phyloP scores from a whole-genome alignment of 2,888 invertebrate genomes.

The Anodontia alba region DNA sequence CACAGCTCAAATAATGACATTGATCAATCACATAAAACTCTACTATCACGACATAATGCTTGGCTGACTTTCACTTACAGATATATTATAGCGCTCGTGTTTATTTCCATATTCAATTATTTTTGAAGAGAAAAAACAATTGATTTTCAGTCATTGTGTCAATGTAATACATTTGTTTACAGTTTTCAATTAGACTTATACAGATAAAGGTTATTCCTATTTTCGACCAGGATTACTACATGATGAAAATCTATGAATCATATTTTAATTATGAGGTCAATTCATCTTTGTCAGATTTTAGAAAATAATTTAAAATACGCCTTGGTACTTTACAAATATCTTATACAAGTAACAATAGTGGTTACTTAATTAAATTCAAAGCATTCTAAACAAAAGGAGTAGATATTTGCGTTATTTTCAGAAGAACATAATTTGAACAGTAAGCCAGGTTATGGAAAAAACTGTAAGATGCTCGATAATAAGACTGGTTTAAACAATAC shows the following conservation, averaged over 20 bases:
- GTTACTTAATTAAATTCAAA: too few relatives aligned
- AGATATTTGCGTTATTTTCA: too few relatives aligned
- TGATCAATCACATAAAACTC: background rate
- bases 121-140: slow-evolving; percentile 5
- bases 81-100: background rate
- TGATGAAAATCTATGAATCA: background rate
- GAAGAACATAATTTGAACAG: too few relatives aligned
- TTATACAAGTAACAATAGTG: too few relatives aligned
- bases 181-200: background rate
- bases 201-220: background rate
- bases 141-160: slow-evolving; percentile 9
- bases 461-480: too few relatives aligned
- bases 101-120: slow-evolving; percentile 9
- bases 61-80: slow-evolving; percentile 5
- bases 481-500: too few relatives aligned
- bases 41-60: slow-evolving; percentile 4
- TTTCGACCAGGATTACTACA: background rate
- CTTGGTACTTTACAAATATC: too few relatives aligned
- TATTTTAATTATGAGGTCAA: background rate
- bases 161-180: slow-evolving; percentile 3
- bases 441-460: too few relatives aligned
- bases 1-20: background rate
- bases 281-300: too few relatives aligned
- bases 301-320: too few relatives aligned
- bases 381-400: too few relatives aligned